phyloP scores from a whole-genome alignment of 2,888 invertebrate species.

The Pterobdella sp. region DNA sequence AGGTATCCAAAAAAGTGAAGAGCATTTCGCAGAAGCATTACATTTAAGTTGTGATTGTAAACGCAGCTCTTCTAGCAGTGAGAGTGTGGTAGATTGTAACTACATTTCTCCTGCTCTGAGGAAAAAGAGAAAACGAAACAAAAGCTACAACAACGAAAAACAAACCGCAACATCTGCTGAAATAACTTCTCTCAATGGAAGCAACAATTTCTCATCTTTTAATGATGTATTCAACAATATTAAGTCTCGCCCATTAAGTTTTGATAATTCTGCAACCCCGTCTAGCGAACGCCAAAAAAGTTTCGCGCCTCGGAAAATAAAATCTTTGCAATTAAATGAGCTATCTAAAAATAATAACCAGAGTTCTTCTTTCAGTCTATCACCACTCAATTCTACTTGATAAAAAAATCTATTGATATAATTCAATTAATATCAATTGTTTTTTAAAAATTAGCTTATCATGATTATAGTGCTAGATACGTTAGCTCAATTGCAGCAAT shows the following conservation, averaged over 20 bases:
- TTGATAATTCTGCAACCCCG: neutral
- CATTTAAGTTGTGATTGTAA: neutral
- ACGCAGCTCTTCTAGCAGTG: neutral
- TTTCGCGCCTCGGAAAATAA: neutral
- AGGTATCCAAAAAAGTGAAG: slow-evolving; percentile 5
- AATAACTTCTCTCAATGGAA: neutral
- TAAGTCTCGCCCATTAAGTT: neutral
- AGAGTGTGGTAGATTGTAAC: neutral
- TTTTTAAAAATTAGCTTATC: too few species aligned
- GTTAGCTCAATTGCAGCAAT: too few species aligned
- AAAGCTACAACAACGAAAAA: neutral
- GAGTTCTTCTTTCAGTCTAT: too few species aligned
- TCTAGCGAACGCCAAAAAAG: neutral
- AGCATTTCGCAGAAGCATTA: neutral
- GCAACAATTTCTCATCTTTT: neutral
- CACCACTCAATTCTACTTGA: too few species aligned
- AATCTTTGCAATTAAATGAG: neutral
- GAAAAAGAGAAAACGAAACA: neutral
- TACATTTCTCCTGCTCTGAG: neutral
- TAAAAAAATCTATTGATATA: too few species aligned
- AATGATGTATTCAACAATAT: too few species aligned
- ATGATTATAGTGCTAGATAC: too few species aligned
- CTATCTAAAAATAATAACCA: neutral
- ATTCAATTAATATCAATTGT: too few species aligned
- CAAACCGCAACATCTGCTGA: neutral